phyloP scores from a whole-genome alignment of 2,113 vertebrate species.

The Sciurus niger region DNA sequence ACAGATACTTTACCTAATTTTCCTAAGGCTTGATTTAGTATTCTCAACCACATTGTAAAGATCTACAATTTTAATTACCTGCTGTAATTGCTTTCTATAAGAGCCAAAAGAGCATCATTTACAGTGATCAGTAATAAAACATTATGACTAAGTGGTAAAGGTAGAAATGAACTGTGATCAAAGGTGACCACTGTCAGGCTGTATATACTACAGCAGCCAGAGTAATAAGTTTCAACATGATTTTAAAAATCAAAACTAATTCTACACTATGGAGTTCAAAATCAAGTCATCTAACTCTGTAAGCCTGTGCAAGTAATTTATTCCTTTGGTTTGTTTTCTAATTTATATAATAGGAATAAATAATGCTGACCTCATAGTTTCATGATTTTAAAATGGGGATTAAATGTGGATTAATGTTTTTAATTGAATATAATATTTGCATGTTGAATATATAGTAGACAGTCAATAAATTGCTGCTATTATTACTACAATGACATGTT shows the following conservation, averaged over 20 bases:
- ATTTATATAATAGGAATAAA: not conserved
- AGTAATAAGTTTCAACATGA: not conserved
- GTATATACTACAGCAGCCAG: not conserved
- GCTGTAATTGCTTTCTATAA: conserved; percentile 84
- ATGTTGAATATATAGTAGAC: not conserved
- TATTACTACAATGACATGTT: not conserved
- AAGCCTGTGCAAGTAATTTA: not conserved
- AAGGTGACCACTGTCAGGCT: not conserved
- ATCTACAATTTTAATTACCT: conserved; percentile 88
- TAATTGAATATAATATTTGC: not conserved
- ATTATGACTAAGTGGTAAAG: conserved; percentile 48
- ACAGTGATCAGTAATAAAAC: conserved; percentile 72
- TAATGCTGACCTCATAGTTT: not conserved
- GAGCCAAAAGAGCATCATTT: conserved; percentile 84
- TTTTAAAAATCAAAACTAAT: not conserved
- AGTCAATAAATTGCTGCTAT: not conserved
- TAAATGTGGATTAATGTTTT: not conserved
- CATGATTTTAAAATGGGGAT: not conserved
- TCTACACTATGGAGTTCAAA: not conserved
- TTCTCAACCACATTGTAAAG: conserved; percentile 86
- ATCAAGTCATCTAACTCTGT: not conserved
- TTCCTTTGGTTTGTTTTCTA: not conserved
- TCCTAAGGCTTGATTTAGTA: conserved; percentile 85
- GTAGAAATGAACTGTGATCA: not conserved
- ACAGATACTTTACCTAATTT: conserved; percentile 66